These are phyloP conservation scores for Numida meleagris DNA, from an alignment of 2,113 vertebrate genomes.

Conservation along the genomic window DNA sequence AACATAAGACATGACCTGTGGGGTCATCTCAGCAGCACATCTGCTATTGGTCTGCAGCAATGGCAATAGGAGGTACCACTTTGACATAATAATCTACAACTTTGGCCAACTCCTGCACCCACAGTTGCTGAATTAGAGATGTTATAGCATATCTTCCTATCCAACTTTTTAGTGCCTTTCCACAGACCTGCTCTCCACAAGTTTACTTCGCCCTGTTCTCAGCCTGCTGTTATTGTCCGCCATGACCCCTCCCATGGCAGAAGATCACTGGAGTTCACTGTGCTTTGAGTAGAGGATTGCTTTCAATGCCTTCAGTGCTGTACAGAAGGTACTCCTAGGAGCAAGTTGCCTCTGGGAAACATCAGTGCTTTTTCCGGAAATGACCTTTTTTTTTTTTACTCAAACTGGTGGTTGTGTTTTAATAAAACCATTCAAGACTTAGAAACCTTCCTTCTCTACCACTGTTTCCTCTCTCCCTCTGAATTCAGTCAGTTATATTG, in stretches of 20 bases:
- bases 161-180: neutral
- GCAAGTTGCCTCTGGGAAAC: neutral
- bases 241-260: accelerated
- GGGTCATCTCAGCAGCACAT: neutral
- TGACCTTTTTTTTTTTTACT: neutral
- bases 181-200: neutral
- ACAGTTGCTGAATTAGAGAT: neutral
- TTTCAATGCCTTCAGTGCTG: neutral
- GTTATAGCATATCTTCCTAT: neutral
- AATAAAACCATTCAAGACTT: neutral
- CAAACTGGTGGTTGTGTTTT: neutral
- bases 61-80: neutral
- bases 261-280: neutral
- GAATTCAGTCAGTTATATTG: neutral
- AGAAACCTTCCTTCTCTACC: neutral
- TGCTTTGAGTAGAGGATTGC: neutral
- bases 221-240: neutral
- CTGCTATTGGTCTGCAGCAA: neutral
- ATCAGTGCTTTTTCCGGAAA: neutral
- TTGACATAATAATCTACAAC: neutral
- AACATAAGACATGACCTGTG: neutral
- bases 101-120: neutral
- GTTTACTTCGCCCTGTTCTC: neutral
- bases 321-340: neutral
- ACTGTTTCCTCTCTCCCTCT: neutral